These are phyloP conservation scores for Irena cyanogastra DNA, from an alignment of 2,113 vertebrate species.

Conservation along the genomic window DNA sequence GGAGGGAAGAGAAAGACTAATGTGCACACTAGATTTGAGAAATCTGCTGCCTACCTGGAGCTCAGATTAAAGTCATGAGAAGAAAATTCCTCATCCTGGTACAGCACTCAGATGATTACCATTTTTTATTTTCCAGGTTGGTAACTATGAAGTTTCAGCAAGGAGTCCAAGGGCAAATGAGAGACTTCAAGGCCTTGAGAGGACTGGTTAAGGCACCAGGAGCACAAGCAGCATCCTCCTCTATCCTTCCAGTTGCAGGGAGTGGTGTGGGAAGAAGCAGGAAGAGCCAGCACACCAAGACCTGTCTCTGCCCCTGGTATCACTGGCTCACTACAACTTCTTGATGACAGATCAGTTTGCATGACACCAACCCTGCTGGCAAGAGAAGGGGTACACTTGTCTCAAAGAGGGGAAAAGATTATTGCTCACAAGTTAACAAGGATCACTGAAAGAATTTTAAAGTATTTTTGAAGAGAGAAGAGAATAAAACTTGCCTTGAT, in stretches of 20 bases:
- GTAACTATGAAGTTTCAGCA: not conserved
- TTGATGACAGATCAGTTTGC: not conserved
- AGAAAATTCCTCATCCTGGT: not conserved
- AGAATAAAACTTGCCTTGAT: not conserved
- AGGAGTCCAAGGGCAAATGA: accelerated
- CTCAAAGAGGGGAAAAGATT: not conserved
- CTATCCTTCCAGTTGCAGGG: not conserved
- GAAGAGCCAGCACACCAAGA: not conserved
- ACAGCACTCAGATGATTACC: not conserved
- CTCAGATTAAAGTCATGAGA: not conserved
- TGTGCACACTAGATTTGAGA: not conserved
- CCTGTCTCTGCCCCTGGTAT: not conserved
- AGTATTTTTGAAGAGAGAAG: not conserved
- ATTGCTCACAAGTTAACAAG: not conserved
- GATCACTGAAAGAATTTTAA: not conserved
- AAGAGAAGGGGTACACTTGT: not conserved
- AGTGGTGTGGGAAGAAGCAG: not conserved
- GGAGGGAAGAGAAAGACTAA: not conserved
- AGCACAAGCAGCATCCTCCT: not conserved
- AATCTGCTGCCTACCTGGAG: not conserved
- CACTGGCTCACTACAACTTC: not conserved
- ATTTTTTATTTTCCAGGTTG: not conserved
- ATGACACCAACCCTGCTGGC: not conserved
- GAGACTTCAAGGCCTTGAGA: not conserved
- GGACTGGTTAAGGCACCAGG: not conserved